Base-by-base conservation (phyloP, 2,797 vertebrate species). In the Apodemus agrarius region DNA sequence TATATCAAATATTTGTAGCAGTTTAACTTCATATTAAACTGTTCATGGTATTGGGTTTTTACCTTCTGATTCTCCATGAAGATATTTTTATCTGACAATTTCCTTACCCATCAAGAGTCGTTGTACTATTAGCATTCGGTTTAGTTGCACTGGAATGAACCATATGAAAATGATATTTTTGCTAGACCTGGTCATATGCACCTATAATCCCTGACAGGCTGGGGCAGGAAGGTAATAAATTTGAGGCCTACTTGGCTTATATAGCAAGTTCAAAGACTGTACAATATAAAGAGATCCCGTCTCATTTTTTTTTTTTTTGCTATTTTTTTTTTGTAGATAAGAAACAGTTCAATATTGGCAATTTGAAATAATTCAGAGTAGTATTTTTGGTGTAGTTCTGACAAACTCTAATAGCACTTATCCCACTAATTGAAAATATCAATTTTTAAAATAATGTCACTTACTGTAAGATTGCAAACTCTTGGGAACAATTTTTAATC, bases 401-500 rank as follows among this genome's bases (percentile, higher is more conserved):
- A n/a, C 26, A 93, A 76, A 91, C 26, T 90, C 65, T 92, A 43
- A 21, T 24, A 63, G 67, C 54, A 94, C 34, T 92, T 96, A 86
- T 22, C 29, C 34, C 31, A 94, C 89, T 81, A 85, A 94, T 37
- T 96, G 91, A 93, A 78, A 96, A 75, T 65, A 93, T 31, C 61
- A 94, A 37, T 69, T 96, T 94, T 96, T 87, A 1, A 96, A 96
- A 76, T 95, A 97, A 89, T 93, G 65, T 95, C 37, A 79, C 46
- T 74, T 96, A 89, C 63, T 89, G 52, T 94, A 92, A 97, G 49
- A 91, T 90, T 84, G 24, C 52, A 90, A 63, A 96, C 37, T 96
- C 79, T 93, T 88, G 54, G 82, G 63, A 96, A 82, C 31, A 75
- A 85, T 82, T 97, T 97, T 97, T 96, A 97, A 86, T 94, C 52